Conservation (phyloP, 2,888 invertebrate genomes). For the Ametastegia equiseti region DNA sequence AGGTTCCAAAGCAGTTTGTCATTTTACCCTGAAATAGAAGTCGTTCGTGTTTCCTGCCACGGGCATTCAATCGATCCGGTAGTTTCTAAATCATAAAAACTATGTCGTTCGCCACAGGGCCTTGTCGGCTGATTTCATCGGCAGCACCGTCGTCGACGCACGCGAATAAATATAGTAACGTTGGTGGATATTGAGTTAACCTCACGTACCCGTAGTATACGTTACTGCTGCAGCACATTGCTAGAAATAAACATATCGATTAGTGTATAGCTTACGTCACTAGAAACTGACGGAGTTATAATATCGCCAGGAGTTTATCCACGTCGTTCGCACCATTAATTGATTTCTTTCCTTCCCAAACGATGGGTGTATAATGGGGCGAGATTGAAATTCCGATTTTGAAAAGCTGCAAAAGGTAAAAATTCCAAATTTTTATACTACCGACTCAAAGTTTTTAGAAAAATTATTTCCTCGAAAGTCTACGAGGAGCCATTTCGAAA, state of each 20-base stretch:
- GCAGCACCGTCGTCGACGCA: conserved; percentile 1
- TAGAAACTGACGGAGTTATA: neutral
- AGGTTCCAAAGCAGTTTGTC: neutral
- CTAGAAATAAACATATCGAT: conserved; percentile 39
- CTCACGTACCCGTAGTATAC: too few relatives aligned
- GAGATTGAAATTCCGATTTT: too few relatives aligned
- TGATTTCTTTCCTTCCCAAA: neutral
- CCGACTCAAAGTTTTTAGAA: neutral
- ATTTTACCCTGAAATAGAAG: conserved; percentile 32
- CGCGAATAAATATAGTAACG: conserved; percentile 38
- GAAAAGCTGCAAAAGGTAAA: too few relatives aligned
- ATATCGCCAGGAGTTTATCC: neutral
- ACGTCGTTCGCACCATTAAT: neutral
- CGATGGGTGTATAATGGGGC: neutral
- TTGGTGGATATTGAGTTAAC: neutral
- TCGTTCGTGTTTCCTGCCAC: conserved; percentile 20
- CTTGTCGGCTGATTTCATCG: conserved; percentile 37
- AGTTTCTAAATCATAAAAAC: conserved; percentile 31
- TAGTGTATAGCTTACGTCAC: conserved; percentile 11
- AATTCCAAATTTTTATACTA: too few relatives aligned
- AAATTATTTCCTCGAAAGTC: neutral
- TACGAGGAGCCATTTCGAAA: neutral
- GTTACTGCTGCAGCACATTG: conserved; percentile 33
- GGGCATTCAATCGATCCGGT: conserved; percentile 14
- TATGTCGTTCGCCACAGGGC: conserved; percentile 15